A percentile compares a stretch with the other conserved stretches of the same genome.
Evolutionary conservation across 2,797 vertebrate genomes (phyloP).

Genomic region (Salmo trutta): DNA sequence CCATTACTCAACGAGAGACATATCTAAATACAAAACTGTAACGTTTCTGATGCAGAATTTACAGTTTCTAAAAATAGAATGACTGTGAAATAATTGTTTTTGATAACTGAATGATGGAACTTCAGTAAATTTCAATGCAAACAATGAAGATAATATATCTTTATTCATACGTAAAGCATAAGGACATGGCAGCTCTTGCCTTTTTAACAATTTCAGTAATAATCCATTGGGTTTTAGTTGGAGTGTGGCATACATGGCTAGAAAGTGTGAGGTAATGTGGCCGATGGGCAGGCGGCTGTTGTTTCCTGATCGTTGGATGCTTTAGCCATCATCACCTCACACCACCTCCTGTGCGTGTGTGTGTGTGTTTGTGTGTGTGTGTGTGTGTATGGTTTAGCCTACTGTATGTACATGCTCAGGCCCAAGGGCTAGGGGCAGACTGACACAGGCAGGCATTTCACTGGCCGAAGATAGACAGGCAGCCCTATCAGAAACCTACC

Average conservation of each 20-base stretch:
- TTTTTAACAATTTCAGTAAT: constrained; percentile 10
- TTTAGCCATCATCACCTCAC: constrained; percentile 26
- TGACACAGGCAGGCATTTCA: constrained; percentile 6
- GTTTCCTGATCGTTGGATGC: constrained; percentile 30
- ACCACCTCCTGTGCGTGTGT: too few species aligned
- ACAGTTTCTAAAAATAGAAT: background rate
- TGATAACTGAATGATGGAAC: too few species aligned
- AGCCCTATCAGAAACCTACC: background rate
- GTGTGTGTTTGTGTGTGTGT: too few species aligned
- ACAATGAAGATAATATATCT: too few species aligned
- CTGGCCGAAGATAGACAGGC: background rate
- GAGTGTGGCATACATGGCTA: constrained; percentile 28
- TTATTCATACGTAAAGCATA: background rate
- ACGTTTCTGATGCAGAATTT: background rate
- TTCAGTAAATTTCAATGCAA: too few species aligned
- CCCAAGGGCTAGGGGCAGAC: background rate
- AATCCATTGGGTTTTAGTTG: constrained; percentile 14
- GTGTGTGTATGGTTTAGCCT: too few species aligned
- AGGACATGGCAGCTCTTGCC: background rate
- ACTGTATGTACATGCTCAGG: too few species aligned
- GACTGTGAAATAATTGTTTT: too few species aligned
- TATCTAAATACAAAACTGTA: background rate
- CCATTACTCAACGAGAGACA: too few species aligned
- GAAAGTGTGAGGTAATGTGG: constrained; percentile 40
- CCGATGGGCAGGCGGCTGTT: background rate